A percentile compares a stretch with the other conserved stretches of the same genome.
These are phyloP conservation scores for Dendropsophus ebraccatus DNA, from an alignment of 2,113 vertebrate species.

Conservation along the genomic window DNA sequence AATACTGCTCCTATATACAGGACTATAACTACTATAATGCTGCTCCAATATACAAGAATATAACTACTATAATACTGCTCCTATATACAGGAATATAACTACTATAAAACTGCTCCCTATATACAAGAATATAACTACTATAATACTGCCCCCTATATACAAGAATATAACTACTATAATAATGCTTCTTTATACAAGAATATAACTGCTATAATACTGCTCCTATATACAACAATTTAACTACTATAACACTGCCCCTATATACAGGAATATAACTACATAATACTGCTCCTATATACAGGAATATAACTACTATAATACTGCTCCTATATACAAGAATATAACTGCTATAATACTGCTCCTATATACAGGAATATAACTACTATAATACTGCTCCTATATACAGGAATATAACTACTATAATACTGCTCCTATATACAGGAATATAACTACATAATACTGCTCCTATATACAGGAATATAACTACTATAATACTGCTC, in stretches of 20 bases:
- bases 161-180: slow-evolving; percentile 26
- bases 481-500: slow-evolving; percentile 6
- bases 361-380: slow-evolving; percentile 13
- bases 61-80: slow-evolving; percentile 7
- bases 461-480: slow-evolving; percentile 9
- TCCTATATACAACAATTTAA: slow-evolving; percentile 7
- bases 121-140: slow-evolving; percentile 4
- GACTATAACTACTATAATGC: slow-evolving; percentile 3
- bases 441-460: slow-evolving; percentile 17
- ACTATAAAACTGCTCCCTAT: neutral
- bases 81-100: neutral
- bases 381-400: slow-evolving; percentile 6
- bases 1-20: slow-evolving; percentile 10
- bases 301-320: slow-evolving; percentile 18
- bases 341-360: slow-evolving; percentile 7
- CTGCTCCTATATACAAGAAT: slow-evolving; percentile 8
- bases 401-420: slow-evolving; percentile 13
- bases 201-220: slow-evolving; percentile 24
- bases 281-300: slow-evolving; percentile 12
- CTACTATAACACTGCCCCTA: slow-evolving; percentile 2
- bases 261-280: slow-evolving; percentile 15
- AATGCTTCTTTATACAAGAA: slow-evolving; percentile 3
- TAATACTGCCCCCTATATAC: neutral
- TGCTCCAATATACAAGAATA: slow-evolving; percentile 1
- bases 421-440: slow-evolving; percentile 10